Evolutionary conservation across 2,888 invertebrate species (phyloP).

Genomic region (Eulithis testata): DNA sequence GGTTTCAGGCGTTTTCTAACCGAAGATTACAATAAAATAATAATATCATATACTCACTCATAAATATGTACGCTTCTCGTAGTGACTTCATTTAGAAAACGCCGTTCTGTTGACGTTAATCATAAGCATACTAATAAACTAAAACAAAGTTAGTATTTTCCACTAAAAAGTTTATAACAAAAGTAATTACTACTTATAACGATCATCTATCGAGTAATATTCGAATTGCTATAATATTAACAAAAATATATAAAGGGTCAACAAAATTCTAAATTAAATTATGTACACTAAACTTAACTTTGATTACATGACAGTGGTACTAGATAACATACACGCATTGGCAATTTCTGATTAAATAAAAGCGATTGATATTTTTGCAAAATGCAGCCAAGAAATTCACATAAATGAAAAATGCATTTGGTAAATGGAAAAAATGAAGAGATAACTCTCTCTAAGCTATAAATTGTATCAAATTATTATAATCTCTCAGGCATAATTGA

Average conservation of each 20-base stretch:
- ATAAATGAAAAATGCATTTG: conserved; percentile 43
- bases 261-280: conserved; percentile 70
- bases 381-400: conserved; percentile 40
- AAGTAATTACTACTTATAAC: conserved; percentile 61
- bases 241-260: conserved; percentile 69
- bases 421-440: conserved; percentile 39
- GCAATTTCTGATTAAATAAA: conserved; percentile 54
- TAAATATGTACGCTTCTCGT: conserved; percentile 19
- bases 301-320: conserved; percentile 34
- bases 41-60: not conserved
- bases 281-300: conserved; percentile 70
- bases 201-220: conserved; percentile 59
- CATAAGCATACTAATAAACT: conserved; percentile 58
- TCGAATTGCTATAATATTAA: conserved; percentile 64
- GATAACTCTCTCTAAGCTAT: conserved; percentile 25
- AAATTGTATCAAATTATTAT: conserved; percentile 28
- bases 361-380: conserved; percentile 58
- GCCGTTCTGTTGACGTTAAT: conserved; percentile 52
- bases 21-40: conserved; percentile 4
- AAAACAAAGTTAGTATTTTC: conserved; percentile 62
- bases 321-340: conserved; percentile 39
- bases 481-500: conserved; percentile 31
- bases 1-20: conserved; percentile 28
- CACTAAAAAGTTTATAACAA: conserved; percentile 67
- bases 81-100: conserved; percentile 48